Evolutionary conservation across 2,113 vertebrate species (phyloP).

Genomic region (Connochaetes taurinus): DNA sequence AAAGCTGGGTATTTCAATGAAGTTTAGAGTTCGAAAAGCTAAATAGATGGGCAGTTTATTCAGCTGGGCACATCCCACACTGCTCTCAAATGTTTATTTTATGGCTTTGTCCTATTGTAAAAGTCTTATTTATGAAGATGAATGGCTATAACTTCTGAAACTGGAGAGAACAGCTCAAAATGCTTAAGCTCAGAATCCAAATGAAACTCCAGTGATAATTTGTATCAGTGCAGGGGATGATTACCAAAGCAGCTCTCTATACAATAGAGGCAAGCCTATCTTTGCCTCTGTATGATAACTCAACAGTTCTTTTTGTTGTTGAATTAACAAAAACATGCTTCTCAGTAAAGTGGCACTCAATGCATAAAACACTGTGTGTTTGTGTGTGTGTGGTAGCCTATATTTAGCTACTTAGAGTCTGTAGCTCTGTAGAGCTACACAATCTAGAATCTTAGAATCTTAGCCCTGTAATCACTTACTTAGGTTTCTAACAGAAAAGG

Average conservation of each 20-base stretch:
- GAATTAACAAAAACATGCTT: background rate
- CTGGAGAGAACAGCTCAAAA: slow-evolving; percentile 2
- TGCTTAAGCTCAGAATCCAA: background rate
- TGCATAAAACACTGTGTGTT: background rate
- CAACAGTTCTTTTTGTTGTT: background rate
- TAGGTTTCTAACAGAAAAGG: background rate
- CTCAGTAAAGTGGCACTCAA: background rate
- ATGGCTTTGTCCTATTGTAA: background rate
- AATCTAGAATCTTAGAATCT: no score
- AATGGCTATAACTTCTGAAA: background rate
- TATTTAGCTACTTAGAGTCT: background rate
- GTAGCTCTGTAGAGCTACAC: no score
- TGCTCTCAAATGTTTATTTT: slow-evolving; percentile 36
- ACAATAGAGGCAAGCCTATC: background rate
- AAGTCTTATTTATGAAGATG: slow-evolving; percentile 36
- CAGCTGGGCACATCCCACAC: background rate
- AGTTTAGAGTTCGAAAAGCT: background rate
- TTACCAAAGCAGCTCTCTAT: background rate
- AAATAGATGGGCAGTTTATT: slow-evolving; percentile 1
- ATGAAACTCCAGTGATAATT: background rate
- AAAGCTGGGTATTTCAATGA: background rate
- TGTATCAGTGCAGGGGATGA: background rate
- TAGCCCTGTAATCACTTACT: background rate
- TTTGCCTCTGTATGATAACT: background rate
- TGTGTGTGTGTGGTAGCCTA: background rate